These are phyloP conservation scores for Trileptium ribeirensis DNA, from an alignment of 2,888 invertebrate genomes.

Conservation along the genomic window DNA sequence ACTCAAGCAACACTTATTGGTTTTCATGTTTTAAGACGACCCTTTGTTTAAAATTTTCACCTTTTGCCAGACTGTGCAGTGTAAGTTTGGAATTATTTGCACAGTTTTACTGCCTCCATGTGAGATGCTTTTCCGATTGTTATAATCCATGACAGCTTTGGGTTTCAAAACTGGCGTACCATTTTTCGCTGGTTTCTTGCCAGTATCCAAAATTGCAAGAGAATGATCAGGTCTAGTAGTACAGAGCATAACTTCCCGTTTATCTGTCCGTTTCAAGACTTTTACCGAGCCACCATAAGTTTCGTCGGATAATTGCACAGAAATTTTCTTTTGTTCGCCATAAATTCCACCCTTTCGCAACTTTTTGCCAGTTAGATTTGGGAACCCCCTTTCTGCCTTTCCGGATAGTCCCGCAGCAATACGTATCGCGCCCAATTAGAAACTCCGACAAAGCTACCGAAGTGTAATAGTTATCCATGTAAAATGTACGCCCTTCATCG, in stretches of 20 bases:
- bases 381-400: constrained; percentile 48
- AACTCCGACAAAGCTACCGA: not conserved
- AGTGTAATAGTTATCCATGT: not conserved
- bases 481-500: not conserved
- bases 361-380: constrained; percentile 41
- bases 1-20: no score
- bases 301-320: no score
- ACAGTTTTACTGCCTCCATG: no score
- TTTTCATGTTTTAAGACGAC: no score
- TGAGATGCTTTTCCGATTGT: constrained; percentile 47
- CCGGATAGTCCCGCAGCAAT: constrained; percentile 32
- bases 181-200: constrained; percentile 38
- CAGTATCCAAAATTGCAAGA: not conserved
- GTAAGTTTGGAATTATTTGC: no score
- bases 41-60: no score
- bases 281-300: no score
- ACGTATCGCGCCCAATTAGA: constrained; percentile 38
- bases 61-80: no score
- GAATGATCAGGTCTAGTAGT: constrained; percentile 46
- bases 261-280: constrained; percentile 46
- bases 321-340: no score
- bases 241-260: constrained; percentile 44
- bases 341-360: constrained; percentile 39
- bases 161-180: constrained; percentile 14
- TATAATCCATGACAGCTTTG: constrained; percentile 43